Evolutionary conservation across 1,140 invertebrate species (phyloP).

Genomic region (Lethrus apterus): DNA sequence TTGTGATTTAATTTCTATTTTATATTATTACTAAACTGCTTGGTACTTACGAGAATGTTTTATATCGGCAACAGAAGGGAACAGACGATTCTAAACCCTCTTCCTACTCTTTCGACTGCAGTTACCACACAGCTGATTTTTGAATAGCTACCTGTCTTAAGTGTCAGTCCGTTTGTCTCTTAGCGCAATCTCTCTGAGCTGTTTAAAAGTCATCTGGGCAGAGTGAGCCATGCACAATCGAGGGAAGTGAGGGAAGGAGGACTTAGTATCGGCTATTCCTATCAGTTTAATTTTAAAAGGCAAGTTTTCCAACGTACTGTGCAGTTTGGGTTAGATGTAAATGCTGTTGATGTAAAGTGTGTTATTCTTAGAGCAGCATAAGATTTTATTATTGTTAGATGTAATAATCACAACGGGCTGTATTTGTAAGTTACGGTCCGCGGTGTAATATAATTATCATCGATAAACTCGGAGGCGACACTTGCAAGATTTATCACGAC

Average conservation of each 20-base stretch:
- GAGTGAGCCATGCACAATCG: too few relatives aligned
- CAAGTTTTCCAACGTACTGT: background rate
- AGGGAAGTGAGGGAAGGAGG: background rate
- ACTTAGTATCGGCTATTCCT: background rate
- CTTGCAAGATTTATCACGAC: conserved; percentile 7
- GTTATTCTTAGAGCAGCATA: conserved; percentile 21
- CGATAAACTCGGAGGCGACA: conserved; percentile 7
- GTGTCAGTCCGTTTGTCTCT: too few relatives aligned
- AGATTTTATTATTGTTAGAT: conserved; percentile 10
- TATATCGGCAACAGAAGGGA: too few relatives aligned
- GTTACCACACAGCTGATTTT: too few relatives aligned
- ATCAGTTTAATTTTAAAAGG: background rate
- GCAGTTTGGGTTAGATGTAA: conserved; percentile 2
- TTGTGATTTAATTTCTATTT: too few relatives aligned
- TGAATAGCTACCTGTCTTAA: too few relatives aligned
- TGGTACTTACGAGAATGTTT: too few relatives aligned
- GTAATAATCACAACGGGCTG: conserved; percentile 25
- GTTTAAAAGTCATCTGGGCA: too few relatives aligned
- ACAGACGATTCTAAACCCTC: too few relatives aligned
- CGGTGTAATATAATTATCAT: conserved; percentile 21
- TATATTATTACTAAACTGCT: too few relatives aligned
- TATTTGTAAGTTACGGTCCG: conserved; percentile 42
- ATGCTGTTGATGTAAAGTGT: conserved; percentile 10
- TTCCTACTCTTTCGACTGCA: too few relatives aligned
- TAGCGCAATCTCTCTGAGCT: too few relatives aligned